These are phyloP conservation scores for Menura novaehollandiae DNA, from an alignment of 2,113 vertebrate species.

Conservation along the genomic window DNA sequence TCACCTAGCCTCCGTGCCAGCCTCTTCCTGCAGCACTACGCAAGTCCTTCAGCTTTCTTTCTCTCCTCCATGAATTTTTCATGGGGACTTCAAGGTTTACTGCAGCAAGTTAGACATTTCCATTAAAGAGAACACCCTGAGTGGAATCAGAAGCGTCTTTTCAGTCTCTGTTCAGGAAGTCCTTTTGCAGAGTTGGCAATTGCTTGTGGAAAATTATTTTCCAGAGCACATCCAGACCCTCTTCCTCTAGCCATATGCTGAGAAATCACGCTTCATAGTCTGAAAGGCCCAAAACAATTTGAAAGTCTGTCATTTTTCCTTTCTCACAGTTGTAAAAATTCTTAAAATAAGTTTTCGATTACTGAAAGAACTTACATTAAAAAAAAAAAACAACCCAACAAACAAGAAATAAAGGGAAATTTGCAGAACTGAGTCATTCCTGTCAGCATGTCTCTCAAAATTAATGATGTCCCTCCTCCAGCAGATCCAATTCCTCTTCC, in stretches of 20 bases:
- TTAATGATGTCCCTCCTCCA: neutral
- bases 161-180: conserved; percentile 6
- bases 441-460: neutral
- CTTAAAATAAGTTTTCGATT: neutral
- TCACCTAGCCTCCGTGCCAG: neutral
- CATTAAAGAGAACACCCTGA: conserved; percentile 11
- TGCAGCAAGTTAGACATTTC: conserved; percentile 27
- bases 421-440: conserved; percentile 1
- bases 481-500: neutral
- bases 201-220: conserved; percentile 35
- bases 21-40: neutral
- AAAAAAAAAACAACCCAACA: neutral
- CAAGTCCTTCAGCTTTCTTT: neutral
- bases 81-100: conserved; percentile 17
- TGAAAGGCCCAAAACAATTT: neutral
- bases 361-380: neutral
- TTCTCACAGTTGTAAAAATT: conserved; percentile 19
- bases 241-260: conserved; percentile 37
- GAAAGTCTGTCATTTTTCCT: conserved; percentile 33
- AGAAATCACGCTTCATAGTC: neutral
- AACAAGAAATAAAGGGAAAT: neutral
- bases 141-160: conserved; percentile 27
- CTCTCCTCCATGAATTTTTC: conserved; percentile 27
- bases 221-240: conserved; percentile 26
- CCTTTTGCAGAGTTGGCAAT: conserved; percentile 22